These are phyloP conservation scores for Podocnemis expansa DNA, from an alignment of 2,113 vertebrate species.

Conservation along the genomic window DNA sequence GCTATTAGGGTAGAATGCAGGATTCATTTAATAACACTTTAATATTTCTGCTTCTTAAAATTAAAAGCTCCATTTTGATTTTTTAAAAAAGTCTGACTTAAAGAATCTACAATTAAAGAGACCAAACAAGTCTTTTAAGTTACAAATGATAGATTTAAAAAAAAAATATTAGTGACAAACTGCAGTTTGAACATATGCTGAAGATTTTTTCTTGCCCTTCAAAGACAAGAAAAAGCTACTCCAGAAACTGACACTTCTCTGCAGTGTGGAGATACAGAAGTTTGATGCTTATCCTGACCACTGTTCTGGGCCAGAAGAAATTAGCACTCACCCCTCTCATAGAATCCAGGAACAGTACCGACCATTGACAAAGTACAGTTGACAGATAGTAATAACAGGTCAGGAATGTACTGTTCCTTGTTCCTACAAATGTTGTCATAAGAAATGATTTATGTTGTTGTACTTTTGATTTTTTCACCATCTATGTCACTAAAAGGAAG, in stretches of 20 bases:
- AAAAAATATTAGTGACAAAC: conserved; percentile 3
- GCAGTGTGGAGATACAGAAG: background rate
- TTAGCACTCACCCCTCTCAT: background rate
- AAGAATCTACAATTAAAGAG: background rate
- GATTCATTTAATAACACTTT: background rate
- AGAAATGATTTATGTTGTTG: background rate
- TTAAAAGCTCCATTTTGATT: background rate
- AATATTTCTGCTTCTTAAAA: background rate
- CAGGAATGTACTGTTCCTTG: background rate
- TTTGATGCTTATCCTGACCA: background rate
- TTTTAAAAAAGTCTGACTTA: background rate
- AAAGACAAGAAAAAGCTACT: background rate
- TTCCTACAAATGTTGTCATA: background rate
- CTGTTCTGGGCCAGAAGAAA: background rate
- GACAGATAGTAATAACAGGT: background rate
- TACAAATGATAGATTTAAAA: background rate
- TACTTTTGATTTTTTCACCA: background rate
- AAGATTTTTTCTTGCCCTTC: conserved; percentile 24
- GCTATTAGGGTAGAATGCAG: background rate
- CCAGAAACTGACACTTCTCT: background rate
- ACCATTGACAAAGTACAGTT: background rate
- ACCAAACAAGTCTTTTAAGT: background rate
- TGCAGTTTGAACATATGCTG: background rate
- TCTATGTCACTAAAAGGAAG: background rate
- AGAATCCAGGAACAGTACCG: background rate